phyloP scores from a whole-genome alignment of 2,888 invertebrate species.

The Heteromyza rotundicornis region DNA sequence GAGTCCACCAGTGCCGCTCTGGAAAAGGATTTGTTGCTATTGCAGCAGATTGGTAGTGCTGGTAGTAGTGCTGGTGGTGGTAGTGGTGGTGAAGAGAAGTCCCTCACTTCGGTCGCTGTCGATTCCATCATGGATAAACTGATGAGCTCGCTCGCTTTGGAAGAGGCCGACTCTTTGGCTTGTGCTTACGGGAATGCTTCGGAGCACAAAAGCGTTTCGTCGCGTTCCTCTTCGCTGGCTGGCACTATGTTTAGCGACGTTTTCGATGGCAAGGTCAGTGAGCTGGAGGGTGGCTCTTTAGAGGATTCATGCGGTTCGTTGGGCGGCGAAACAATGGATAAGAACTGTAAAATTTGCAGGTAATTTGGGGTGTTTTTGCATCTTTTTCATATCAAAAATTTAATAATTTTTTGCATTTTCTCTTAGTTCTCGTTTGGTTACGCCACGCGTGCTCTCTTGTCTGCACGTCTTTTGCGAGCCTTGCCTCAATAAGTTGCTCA shows the following conservation, averaged over 20 bases:
- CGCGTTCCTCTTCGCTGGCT: conserved; percentile 35
- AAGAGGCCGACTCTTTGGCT: conserved; percentile 22
- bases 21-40: neutral
- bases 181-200: neutral
- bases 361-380: conserved; percentile 48
- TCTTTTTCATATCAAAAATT: neutral
- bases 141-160: conserved; percentile 33
- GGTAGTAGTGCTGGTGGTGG: too few species aligned
- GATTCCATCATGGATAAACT: conserved; percentile 36
- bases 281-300: conserved; percentile 55
- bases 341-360: conserved; percentile 73
- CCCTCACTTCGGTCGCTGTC: conserved; percentile 23
- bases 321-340: conserved; percentile 64
- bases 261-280: conserved; percentile 51
- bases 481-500: conserved; percentile 83
- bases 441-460: conserved; percentile 89
- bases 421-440: conserved; percentile 72
- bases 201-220: neutral
- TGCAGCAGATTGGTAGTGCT: too few species aligned
- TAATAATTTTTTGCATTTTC: neutral
- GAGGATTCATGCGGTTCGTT: conserved; percentile 58
- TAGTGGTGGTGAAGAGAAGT: neutral
- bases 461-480: conserved; percentile 94
- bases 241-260: conserved; percentile 40
- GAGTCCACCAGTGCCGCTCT: neutral